phyloP scores from a whole-genome alignment of 2,113 vertebrate genomes.

The Ceyx margarethae region DNA sequence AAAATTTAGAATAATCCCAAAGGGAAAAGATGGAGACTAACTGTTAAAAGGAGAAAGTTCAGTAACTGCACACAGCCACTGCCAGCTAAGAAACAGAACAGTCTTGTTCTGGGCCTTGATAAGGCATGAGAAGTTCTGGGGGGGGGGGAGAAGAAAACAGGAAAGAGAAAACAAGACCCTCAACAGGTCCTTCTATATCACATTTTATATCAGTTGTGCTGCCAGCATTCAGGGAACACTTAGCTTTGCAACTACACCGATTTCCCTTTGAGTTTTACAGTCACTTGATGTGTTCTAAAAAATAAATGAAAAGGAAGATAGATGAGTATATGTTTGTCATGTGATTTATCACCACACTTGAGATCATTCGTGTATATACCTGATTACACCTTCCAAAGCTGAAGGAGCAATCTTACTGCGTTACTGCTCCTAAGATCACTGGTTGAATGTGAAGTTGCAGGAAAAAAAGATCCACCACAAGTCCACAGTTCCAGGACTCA shows the following conservation, averaged over 20 bases:
- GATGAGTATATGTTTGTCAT: neutral
- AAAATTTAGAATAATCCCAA: neutral
- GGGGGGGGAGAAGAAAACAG: neutral
- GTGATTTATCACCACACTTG: neutral
- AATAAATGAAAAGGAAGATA: neutral
- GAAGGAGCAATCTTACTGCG: neutral
- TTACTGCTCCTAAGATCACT: neutral
- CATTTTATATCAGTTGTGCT: neutral
- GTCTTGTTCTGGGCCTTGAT: neutral
- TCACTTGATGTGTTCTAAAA: neutral
- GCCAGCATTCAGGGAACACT: neutral
- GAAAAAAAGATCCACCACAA: accelerated
- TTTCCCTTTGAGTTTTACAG: neutral
- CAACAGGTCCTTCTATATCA: neutral
- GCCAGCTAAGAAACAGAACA: neutral
- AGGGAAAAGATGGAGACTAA: neutral
- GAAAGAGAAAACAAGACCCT: neutral
- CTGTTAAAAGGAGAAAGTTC: neutral
- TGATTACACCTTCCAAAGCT: neutral
- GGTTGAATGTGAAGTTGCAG: neutral
- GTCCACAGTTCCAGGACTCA: neutral
- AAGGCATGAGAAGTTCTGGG: neutral
- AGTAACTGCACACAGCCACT: neutral
- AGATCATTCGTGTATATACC: neutral
- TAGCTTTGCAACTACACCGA: neutral